These are phyloP conservation scores for Serilophus lunatus DNA, from an alignment of 2,113 vertebrate genomes.

Conservation along the genomic window DNA sequence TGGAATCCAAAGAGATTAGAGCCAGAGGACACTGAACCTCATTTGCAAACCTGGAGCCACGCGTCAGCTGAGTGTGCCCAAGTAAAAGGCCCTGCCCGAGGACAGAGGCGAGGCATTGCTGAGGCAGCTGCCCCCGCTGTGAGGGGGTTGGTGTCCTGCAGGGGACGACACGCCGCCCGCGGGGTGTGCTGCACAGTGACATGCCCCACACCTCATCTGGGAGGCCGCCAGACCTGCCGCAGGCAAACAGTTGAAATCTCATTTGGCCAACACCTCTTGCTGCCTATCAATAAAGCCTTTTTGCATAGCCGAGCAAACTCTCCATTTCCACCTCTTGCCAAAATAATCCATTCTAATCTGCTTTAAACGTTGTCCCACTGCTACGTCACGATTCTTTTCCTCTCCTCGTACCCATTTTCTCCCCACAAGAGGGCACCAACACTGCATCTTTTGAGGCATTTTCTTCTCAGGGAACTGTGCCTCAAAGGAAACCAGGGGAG, in stretches of 20 bases:
- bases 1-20: neutral
- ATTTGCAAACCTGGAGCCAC: neutral
- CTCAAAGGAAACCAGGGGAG: neutral
- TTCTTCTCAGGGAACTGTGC: neutral
- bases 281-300: neutral
- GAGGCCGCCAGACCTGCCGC: neutral
- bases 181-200: neutral
- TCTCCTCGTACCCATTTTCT: neutral
- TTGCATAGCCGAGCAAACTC: neutral
- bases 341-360: neutral
- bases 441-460: conserved; percentile 34
- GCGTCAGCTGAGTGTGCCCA: neutral
- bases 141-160: neutral
- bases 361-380: neutral
- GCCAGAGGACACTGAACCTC: neutral
- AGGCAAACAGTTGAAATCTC: neutral
- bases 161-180: neutral
- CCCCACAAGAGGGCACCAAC: conserved; percentile 74
- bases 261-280: neutral
- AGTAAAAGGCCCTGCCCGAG: no score
- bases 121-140: accelerated
- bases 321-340: neutral
- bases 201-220: accelerated
- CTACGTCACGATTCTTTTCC: neutral
- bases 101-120: accelerated